Percentiles rank a stretch among this genome's conserved stretches.
Conservation (phyloP, 2,888 invertebrate genomes). For the Cerastis rubricosa region DNA sequence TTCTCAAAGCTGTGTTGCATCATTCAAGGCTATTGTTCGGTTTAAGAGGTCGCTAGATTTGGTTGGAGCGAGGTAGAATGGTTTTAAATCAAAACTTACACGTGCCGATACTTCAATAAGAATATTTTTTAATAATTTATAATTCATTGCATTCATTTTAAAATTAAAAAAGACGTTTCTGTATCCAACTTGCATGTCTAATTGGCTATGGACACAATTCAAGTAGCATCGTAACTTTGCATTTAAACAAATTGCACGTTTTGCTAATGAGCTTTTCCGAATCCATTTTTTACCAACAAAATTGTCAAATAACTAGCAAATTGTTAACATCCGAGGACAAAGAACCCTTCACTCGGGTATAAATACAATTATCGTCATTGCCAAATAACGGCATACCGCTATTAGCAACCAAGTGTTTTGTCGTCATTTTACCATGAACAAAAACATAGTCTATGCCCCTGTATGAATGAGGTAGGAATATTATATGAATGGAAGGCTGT, state of each 20-base stretch:
- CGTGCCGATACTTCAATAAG: neutral
- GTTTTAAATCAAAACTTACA: neutral
- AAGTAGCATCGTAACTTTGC: neutral
- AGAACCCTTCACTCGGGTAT: constrained; percentile 66
- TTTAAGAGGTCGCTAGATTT: constrained; percentile 69
- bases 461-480: constrained; percentile 24
- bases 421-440: constrained; percentile 32
- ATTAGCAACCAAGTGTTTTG: constrained; percentile 41
- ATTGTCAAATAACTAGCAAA: constrained; percentile 63
- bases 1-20: constrained; percentile 61
- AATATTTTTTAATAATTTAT: neutral
- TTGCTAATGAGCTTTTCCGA: constrained; percentile 9
- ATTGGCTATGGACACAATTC: constrained; percentile 9
- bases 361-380: constrained; percentile 57
- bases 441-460: constrained; percentile 39
- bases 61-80: constrained; percentile 39
- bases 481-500: constrained; percentile 41
- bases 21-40: constrained; percentile 67
- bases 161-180: neutral
- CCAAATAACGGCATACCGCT: constrained; percentile 44
- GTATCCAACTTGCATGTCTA: neutral
- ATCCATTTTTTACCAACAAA: constrained; percentile 24
- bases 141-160: neutral
- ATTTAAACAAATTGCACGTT: constrained; percentile 16
- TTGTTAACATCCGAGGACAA: constrained; percentile 64